Evolutionary conservation across 1,140 invertebrate species (phyloP).

Genomic region (Zophobas atratus): DNA sequence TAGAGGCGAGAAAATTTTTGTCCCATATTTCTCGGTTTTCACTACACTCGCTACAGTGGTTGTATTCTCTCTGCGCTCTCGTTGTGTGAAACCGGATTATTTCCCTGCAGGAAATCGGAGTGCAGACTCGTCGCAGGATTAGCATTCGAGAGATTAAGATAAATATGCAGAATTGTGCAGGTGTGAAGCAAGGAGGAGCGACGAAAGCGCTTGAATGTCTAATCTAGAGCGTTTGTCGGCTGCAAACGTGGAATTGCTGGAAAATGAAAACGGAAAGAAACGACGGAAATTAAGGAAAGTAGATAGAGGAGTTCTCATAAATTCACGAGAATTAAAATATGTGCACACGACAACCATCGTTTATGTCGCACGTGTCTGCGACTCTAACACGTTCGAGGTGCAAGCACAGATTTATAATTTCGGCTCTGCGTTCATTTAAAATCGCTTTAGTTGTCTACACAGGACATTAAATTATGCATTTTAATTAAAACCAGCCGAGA

Average conservation of each 20-base stretch:
- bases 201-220: constrained; percentile 34
- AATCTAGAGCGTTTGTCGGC: constrained; percentile 32
- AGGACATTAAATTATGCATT: constrained; percentile 29
- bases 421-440: constrained; percentile 6
- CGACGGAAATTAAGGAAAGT: constrained; percentile 51
- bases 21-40: no score
- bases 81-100: no score
- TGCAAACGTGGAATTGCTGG: constrained; percentile 43
- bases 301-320: constrained; percentile 46
- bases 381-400: constrained; percentile 46
- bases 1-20: no score
- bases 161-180: constrained; percentile 46
- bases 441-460: constrained; percentile 13
- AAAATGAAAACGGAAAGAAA: constrained; percentile 51
- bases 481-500: constrained; percentile 12
- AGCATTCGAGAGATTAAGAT: constrained; percentile 42
- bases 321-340: constrained; percentile 49
- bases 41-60: no score
- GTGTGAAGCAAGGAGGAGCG: constrained; percentile 1
- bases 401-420: constrained; percentile 39
- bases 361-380: constrained; percentile 46
- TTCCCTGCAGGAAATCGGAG: no score
- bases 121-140: background rate
- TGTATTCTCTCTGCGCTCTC: no score
- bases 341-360: constrained; percentile 44